Evolutionary conservation across 2,797 vertebrate genomes (phyloP).

Genomic region (Stomatorhinus walkeri): DNA sequence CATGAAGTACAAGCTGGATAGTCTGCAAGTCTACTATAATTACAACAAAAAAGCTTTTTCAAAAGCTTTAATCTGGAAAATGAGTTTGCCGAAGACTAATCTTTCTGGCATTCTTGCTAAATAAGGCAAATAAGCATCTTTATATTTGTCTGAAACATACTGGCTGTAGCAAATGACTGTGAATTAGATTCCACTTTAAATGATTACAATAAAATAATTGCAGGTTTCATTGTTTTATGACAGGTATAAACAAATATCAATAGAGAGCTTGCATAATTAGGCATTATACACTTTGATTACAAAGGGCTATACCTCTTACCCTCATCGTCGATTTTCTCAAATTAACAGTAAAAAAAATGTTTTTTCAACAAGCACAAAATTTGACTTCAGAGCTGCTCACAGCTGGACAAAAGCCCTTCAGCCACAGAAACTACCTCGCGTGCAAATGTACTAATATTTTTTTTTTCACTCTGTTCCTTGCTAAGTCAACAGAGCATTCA

Average conservation of each 20-base stretch:
- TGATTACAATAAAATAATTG: background rate
- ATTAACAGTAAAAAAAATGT: conserved; percentile 4
- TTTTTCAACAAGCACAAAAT: background rate
- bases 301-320: background rate
- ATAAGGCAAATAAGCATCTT: background rate
- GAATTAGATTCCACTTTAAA: background rate
- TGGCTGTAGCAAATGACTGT: background rate
- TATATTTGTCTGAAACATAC: background rate
- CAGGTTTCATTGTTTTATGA: background rate
- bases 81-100: conserved; percentile 27
- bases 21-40: conserved; percentile 56
- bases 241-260: background rate
- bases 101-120: background rate
- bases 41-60: conserved; percentile 55
- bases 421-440: background rate
- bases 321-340: background rate
- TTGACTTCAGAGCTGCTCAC: background rate
- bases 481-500: background rate
- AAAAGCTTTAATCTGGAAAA: conserved; percentile 57
- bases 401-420: background rate
- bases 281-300: background rate
- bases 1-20: conserved; percentile 51
- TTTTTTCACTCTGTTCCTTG: background rate
- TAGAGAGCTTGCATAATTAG: background rate
- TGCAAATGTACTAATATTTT: background rate